Conservation (phyloP, 2,888 invertebrate species). For the Craniophora ligustri region DNA sequence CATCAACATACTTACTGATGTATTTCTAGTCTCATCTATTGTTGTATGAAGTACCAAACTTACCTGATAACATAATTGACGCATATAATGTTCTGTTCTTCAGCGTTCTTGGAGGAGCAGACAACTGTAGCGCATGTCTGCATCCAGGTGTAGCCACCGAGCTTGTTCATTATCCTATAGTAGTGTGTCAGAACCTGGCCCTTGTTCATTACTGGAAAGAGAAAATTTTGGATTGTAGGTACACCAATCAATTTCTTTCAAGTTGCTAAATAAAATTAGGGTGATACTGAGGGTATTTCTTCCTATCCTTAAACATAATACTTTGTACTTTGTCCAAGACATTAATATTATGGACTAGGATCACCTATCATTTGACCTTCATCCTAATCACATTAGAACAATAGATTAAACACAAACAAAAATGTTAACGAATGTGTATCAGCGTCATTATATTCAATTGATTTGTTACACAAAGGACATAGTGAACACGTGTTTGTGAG, state of each 20-base stretch:
- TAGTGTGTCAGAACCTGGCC: slow-evolving; percentile 99
- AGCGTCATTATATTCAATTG: slow-evolving; percentile 61
- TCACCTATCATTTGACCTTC: slow-evolving; percentile 48
- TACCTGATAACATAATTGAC: slow-evolving; percentile 99
- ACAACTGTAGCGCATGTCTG: slow-evolving; percentile 99
- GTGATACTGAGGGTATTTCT: too few relatives aligned
- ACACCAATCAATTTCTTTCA: too few relatives aligned
- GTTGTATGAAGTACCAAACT: slow-evolving; percentile 51
- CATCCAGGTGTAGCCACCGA: slow-evolving; percentile 98
- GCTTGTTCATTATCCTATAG: slow-evolving; percentile 98
- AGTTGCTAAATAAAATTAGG: too few relatives aligned
- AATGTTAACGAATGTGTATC: slow-evolving; percentile 41
- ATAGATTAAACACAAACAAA: slow-evolving; percentile 50
- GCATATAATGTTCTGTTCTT: slow-evolving; percentile 99
- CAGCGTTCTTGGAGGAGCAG: slow-evolving; percentile 97
- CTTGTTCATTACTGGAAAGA: slow-evolving; percentile 96
- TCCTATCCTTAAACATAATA: neutral
- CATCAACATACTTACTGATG: too few relatives aligned
- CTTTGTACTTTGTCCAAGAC: neutral
- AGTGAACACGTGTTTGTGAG: slow-evolving; percentile 84
- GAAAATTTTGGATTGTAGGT: slow-evolving; percentile 14
- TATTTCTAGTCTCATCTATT: neutral
- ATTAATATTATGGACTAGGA: neutral
- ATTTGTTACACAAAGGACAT: slow-evolving; percentile 74
- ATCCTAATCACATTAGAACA: slow-evolving; percentile 52